Percentiles rank a stretch among this genome's conserved stretches.
Evolutionary conservation across 2,797 vertebrate genomes (phyloP).

Genomic region (Falco naumanni): DNA sequence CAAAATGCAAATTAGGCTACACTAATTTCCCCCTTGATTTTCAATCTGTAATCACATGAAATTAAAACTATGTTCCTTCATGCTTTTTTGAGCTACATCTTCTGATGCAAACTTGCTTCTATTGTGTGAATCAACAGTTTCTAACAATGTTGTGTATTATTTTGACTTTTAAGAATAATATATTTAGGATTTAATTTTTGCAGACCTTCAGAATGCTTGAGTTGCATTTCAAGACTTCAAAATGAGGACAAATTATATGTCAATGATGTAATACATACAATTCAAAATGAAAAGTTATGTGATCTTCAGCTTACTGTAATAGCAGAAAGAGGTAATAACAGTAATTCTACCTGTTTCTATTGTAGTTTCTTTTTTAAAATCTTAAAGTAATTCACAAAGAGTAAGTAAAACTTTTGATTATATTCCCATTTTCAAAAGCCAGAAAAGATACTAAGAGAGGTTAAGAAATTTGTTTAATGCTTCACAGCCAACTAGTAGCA

Average conservation of each 20-base stretch:
- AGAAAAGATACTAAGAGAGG: background rate
- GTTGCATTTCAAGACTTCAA: constrained; percentile 11
- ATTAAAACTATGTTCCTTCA: constrained; percentile 36
- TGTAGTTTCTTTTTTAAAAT: background rate
- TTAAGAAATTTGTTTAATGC: background rate
- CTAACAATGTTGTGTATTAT: constrained; percentile 25
- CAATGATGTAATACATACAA: background rate
- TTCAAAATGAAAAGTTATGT: background rate
- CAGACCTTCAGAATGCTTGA: background rate
- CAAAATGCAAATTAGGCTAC: constrained; percentile 65
- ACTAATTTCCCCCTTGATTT: constrained; percentile 42
- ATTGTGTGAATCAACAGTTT: constrained; percentile 34
- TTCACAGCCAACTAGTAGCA: background rate
- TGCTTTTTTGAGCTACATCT: constrained; percentile 40
- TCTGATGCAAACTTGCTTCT: constrained; percentile 48
- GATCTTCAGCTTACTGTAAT: background rate
- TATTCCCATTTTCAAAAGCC: background rate
- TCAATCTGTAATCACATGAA: constrained; percentile 65
- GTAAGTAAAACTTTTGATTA: background rate
- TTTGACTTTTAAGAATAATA: constrained; percentile 45
- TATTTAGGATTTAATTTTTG: background rate
- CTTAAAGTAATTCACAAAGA: background rate
- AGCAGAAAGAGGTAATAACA: background rate
- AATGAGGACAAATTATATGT: background rate
- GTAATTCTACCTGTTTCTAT: background rate